A percentile compares a stretch with the other conserved stretches of the same genome.
Evolutionary conservation across 2,113 vertebrate species (phyloP).

Genomic region (Brachyhypopomus occidentalis): DNA sequence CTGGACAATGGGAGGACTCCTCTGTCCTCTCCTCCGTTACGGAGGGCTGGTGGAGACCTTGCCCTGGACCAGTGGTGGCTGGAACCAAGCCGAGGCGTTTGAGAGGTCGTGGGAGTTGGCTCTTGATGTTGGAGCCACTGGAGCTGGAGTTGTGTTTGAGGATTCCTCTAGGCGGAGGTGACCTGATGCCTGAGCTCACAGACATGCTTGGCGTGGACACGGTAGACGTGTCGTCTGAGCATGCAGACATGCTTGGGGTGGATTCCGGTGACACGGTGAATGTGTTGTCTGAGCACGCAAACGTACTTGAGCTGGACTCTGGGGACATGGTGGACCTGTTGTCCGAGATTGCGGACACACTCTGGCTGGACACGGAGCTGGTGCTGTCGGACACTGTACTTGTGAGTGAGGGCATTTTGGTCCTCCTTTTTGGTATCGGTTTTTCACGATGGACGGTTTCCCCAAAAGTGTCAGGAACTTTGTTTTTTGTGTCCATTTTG

Average conservation of each 20-base stretch:
- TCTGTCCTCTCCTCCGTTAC: constrained; percentile 50
- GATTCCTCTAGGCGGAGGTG: constrained; percentile 70
- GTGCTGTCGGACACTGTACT: constrained; percentile 59
- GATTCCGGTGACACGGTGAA: constrained; percentile 58
- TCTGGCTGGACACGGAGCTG: constrained; percentile 46
- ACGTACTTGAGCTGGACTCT: constrained; percentile 63
- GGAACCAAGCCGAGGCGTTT: constrained; percentile 19
- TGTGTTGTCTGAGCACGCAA: constrained; percentile 64
- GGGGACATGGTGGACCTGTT: constrained; percentile 50
- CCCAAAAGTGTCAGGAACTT: constrained; percentile 57
- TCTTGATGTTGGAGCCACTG: constrained; percentile 74
- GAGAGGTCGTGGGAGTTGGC: constrained; percentile 49
- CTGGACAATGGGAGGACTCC: constrained; percentile 40
- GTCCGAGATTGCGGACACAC: constrained; percentile 53
- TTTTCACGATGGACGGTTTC: constrained; percentile 59
- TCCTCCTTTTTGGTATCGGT: constrained; percentile 89
- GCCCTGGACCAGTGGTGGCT: constrained; percentile 48
- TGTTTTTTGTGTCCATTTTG: constrained; percentile 60
- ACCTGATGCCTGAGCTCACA: constrained; percentile 47
- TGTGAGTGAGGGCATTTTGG: constrained; percentile 69
- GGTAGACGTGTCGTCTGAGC: constrained; percentile 51
- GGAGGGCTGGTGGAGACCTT: constrained; percentile 23
- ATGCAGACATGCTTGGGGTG: constrained; percentile 55
- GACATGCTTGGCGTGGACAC: constrained; percentile 68
- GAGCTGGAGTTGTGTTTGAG: constrained; percentile 81